Evolutionary conservation across 23 tunicate species (phyloP).

Genomic region (Botrylloides violaceus): DNA sequence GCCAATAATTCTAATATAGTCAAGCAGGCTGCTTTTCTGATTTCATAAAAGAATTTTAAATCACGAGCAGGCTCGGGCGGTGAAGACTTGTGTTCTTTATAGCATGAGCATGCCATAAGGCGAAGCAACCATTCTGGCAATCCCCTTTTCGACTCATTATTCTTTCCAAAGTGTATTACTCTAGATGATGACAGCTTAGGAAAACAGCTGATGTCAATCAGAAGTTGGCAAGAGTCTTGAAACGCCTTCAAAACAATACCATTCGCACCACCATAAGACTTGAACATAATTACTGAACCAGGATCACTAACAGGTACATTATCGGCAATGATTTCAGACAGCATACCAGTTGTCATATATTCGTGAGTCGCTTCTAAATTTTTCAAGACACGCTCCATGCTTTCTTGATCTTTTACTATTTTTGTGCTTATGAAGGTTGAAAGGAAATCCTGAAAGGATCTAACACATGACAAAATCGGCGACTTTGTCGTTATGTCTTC

Average conservation of each 20-base stretch:
- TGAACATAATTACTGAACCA: not conserved
- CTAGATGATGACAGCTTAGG: not conserved
- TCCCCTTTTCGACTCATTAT: not conserved
- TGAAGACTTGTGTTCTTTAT: not conserved
- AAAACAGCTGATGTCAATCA: constrained; percentile 18
- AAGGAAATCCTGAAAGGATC: constrained; percentile 5
- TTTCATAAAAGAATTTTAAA: not conserved
- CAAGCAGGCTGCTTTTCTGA: constrained; percentile 11
- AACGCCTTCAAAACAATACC: constrained; percentile 1
- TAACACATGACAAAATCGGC: not conserved
- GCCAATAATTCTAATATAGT: constrained; percentile 17
- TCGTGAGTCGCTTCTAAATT: not conserved
- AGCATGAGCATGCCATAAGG: constrained; percentile 17
- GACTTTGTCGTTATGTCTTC: not conserved
- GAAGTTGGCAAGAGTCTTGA: constrained; percentile 6
- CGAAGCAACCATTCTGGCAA: constrained; percentile 1
- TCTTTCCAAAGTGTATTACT: not conserved
- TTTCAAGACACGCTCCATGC: not conserved
- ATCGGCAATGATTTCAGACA: not conserved
- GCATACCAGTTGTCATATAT: not conserved
- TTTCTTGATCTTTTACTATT: not conserved
- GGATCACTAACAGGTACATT: not conserved
- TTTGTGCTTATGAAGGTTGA: not conserved
- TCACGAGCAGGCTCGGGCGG: not conserved
- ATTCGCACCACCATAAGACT: not conserved